phyloP scores from a whole-genome alignment of 1,140 invertebrate genomes.

The Grapholita molesta region DNA sequence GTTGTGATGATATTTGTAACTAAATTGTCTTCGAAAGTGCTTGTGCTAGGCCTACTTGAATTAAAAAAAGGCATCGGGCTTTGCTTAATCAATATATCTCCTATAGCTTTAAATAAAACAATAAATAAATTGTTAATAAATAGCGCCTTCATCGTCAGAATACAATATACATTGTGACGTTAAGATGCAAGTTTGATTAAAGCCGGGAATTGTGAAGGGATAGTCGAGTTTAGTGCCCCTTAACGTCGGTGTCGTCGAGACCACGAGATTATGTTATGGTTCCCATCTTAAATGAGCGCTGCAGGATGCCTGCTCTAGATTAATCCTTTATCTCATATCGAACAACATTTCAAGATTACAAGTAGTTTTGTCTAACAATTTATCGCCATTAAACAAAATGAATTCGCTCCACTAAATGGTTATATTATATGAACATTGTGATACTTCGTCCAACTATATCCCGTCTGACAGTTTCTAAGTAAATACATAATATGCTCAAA shows the following conservation, averaged over 20 bases:
- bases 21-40: too few relatives aligned
- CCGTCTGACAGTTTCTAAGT: too few relatives aligned
- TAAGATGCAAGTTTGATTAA: neutral
- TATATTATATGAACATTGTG: too few relatives aligned
- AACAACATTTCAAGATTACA: neutral
- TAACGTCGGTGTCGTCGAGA: neutral
- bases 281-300: neutral
- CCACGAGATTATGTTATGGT: neutral
- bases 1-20: too few relatives aligned
- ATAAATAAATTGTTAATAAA: too few relatives aligned
- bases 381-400: neutral
- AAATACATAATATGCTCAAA: too few relatives aligned
- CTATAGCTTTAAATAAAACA: too few relatives aligned
- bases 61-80: too few relatives aligned
- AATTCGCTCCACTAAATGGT: neutral
- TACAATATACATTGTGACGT: neutral
- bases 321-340: neutral
- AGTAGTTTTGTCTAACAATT: neutral
- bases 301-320: neutral
- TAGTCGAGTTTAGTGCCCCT: neutral
- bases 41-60: too few relatives aligned
- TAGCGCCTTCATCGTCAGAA: too few relatives aligned
- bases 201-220: neutral
- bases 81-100: too few relatives aligned
- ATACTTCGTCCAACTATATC: too few relatives aligned